Evolutionary conservation across 2,888 invertebrate species (phyloP).

Genomic region (Deilephila porcellus): DNA sequence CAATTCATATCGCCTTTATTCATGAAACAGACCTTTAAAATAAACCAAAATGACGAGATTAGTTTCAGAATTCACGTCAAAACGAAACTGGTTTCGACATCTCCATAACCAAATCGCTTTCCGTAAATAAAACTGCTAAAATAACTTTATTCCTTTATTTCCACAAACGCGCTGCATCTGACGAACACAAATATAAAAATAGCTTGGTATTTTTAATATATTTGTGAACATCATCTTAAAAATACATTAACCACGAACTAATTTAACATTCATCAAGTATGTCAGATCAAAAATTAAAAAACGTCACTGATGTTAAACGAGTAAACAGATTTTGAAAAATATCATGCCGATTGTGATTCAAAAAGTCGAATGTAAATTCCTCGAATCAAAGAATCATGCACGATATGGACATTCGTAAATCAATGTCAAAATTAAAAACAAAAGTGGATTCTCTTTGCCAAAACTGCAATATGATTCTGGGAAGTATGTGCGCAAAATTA

Average conservation of each 20-base stretch:
- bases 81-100: background rate
- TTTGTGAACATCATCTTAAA: background rate
- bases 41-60: no score
- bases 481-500: conserved; percentile 36
- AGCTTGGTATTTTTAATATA: background rate
- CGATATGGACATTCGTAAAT: background rate
- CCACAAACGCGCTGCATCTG: background rate
- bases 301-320: background rate
- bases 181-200: background rate
- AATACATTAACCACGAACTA: background rate
- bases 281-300: background rate
- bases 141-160: background rate
- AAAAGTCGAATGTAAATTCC: conserved; percentile 4
- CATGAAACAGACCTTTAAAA: no score
- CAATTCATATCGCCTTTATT: no score
- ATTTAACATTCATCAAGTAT: background rate
- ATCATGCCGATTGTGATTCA: background rate
- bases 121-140: conserved; percentile 3
- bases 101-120: background rate
- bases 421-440: conserved; percentile 34
- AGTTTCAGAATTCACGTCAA: no score
- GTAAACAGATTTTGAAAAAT: background rate
- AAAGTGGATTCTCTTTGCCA: conserved; percentile 34
- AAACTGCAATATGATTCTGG: conserved; percentile 45
- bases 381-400: background rate